phyloP scores from a whole-genome alignment of 2,797 vertebrate species.

The Eulemur mongoz region DNA sequence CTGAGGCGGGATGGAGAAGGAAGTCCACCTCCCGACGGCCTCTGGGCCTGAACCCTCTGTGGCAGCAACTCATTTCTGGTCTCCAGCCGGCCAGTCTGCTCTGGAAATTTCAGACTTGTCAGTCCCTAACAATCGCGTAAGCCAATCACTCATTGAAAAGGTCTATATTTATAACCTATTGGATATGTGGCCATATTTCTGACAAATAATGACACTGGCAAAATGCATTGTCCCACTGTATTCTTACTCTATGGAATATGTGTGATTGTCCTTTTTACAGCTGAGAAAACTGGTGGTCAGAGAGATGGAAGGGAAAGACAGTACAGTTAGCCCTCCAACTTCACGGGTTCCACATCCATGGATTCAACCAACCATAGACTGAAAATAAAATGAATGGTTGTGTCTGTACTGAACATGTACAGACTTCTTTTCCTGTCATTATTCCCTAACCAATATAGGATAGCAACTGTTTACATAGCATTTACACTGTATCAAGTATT shows the following conservation, averaged over 20 bases:
- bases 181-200: background rate
- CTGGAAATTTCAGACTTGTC: background rate
- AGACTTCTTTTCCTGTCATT: background rate
- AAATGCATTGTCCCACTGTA: background rate
- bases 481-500: background rate
- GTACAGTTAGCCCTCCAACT: background rate
- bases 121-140: background rate
- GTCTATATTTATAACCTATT: background rate
- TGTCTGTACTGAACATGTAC: background rate
- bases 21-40: background rate
- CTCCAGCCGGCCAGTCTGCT: background rate
- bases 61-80: background rate
- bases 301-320: background rate
- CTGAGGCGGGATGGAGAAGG: background rate
- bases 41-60: background rate
- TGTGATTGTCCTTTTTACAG: background rate
- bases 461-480: background rate
- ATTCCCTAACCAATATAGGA: background rate
- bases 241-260: background rate
- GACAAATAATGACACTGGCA: background rate
- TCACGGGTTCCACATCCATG: background rate
- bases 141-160: background rate
- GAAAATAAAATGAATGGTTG: background rate
- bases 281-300: background rate
- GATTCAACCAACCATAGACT: background rate